Evolutionary conservation across 2,888 invertebrate species (phyloP).

Genomic region (Peribatodes rhomboidaria): DNA sequence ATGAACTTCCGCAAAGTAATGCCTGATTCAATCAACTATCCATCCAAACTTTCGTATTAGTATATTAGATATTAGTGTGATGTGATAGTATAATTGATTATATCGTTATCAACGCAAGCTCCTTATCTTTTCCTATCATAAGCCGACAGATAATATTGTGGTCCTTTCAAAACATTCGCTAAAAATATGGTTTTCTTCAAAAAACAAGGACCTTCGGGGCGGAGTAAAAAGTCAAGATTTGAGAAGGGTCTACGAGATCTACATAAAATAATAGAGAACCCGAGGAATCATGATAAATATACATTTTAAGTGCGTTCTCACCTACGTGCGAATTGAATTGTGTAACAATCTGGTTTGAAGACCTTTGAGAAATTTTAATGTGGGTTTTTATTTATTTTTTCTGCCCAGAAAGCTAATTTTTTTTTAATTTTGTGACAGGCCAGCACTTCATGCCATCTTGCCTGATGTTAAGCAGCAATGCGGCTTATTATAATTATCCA

Average conservation of each 20-base stretch:
- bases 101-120: background rate
- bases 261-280: conserved; percentile 29
- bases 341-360: background rate
- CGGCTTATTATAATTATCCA: too few relatives aligned
- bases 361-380: too few relatives aligned
- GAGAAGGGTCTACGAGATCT: conserved; percentile 29
- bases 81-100: too few relatives aligned
- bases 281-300: conserved; percentile 10
- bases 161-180: conserved; percentile 20
- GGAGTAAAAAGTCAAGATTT: conserved; percentile 26
- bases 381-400: too few relatives aligned
- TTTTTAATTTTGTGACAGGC: too few relatives aligned
- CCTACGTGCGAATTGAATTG: background rate
- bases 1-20: too few relatives aligned
- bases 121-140: background rate
- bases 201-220: conserved; percentile 20
- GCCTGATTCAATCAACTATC: too few relatives aligned
- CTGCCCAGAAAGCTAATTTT: too few relatives aligned
- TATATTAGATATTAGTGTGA: too few relatives aligned
- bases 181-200: conserved; percentile 17
- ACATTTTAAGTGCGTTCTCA: background rate
- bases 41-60: too few relatives aligned
- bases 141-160: conserved; percentile 1
- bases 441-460: too few relatives aligned
- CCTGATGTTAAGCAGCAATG: too few relatives aligned